These are phyloP conservation scores for Troides aeacus DNA, from an alignment of 2,888 invertebrate species.

Conservation along the genomic window DNA sequence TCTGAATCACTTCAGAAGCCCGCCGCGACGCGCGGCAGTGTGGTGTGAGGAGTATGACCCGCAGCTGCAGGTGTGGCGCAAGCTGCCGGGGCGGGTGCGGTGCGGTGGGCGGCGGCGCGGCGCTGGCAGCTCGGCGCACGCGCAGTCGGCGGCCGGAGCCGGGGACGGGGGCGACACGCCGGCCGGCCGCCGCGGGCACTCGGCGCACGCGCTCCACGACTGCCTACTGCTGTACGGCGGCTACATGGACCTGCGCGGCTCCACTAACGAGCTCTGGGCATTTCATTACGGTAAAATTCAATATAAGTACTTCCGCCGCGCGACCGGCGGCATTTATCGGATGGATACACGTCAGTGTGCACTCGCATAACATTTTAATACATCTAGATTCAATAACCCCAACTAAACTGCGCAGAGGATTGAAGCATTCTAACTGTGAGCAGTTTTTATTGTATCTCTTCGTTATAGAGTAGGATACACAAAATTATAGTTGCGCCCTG, in stretches of 20 bases:
- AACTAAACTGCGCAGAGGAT: too few relatives aligned
- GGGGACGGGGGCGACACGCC: conserved; percentile 72
- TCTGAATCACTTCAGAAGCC: too few relatives aligned
- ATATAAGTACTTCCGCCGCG: too few relatives aligned
- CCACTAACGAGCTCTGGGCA: conserved; percentile 91
- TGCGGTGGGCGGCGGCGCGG: conserved; percentile 49
- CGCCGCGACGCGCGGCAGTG: too few relatives aligned
- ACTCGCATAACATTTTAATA: too few relatives aligned
- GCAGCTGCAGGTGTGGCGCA: conserved; percentile 62
- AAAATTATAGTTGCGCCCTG: too few relatives aligned
- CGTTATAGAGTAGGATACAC: too few relatives aligned
- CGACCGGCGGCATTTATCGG: neutral
- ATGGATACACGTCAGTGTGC: too few relatives aligned
- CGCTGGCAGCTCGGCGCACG: conserved; percentile 46
- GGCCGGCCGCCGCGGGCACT: conserved; percentile 90
- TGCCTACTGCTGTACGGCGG: conserved; percentile 93
- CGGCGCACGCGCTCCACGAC: conserved; percentile 87
- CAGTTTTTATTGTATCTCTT: too few relatives aligned
- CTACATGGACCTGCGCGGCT: conserved; percentile 91
- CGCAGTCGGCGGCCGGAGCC: too few relatives aligned
- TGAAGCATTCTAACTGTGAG: too few relatives aligned
- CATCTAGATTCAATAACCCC: too few relatives aligned
- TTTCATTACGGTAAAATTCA: conserved; percentile 87
- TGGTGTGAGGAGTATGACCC: neutral
- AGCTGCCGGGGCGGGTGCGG: conserved; percentile 73